phyloP scores from a whole-genome alignment of 2,888 invertebrate species.

The Flexamia atlantica region DNA sequence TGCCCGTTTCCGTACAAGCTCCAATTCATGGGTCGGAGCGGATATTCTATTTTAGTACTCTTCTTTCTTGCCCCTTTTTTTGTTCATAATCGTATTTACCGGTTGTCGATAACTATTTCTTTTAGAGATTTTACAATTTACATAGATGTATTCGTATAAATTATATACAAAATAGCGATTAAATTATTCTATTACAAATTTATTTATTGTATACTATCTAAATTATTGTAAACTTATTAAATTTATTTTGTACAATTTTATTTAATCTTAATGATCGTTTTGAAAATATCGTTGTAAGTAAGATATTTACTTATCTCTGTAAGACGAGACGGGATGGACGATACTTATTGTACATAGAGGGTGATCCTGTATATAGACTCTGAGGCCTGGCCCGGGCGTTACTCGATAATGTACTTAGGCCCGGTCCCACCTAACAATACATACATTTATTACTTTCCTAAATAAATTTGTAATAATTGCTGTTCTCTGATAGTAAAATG shows the following conservation, averaged over 20 bases:
- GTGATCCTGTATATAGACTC: conserved; percentile 57
- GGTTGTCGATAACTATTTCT: conserved; percentile 50
- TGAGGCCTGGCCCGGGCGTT: conserved; percentile 45
- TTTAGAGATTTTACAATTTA: conserved; percentile 55
- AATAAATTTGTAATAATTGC: conserved; percentile 59
- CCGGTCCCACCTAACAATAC: conserved; percentile 42
- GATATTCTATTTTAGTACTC: conserved; percentile 55
- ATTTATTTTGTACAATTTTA: conserved; percentile 59
- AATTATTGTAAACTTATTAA: conserved; percentile 59
- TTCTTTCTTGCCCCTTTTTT: conserved; percentile 56
- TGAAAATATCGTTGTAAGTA: conserved; percentile 55
- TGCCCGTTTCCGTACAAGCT: conserved; percentile 35
- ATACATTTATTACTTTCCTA: conserved; percentile 59
- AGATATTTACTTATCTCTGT: conserved; percentile 52
- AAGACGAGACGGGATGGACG: conserved; percentile 50
- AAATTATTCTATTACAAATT: conserved; percentile 57
- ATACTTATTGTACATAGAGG: conserved; percentile 62
- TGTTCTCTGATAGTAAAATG: conserved; percentile 54
- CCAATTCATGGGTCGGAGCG: conserved; percentile 23
- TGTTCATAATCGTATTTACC: conserved; percentile 23
- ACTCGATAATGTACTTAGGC: conserved; percentile 53
- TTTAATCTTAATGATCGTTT: conserved; percentile 54
- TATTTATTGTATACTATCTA: conserved; percentile 59
- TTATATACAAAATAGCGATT: conserved; percentile 56
- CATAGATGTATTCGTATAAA: conserved; percentile 55